Evolutionary conservation across 92 coral and sea anemone species (phyloP).

Genomic region (Bergia sp.): DNA sequence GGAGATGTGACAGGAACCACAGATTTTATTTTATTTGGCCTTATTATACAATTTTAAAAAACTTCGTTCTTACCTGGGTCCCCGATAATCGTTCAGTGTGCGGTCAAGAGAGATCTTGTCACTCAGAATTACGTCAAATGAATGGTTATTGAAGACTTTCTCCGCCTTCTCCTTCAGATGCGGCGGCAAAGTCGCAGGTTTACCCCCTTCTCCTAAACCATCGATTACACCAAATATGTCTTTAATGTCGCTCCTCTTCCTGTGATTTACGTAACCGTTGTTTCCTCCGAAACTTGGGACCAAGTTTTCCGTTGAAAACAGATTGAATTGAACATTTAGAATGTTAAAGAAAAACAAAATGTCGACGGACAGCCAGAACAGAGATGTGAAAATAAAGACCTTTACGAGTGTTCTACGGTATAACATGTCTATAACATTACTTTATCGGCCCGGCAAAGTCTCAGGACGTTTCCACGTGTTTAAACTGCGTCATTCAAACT

Average conservation of each 20-base stretch:
- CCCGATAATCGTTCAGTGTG: slow-evolving; percentile 71
- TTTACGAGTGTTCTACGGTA: slow-evolving; percentile 75
- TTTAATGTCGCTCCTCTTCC: not conserved
- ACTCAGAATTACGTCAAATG: slow-evolving; percentile 83
- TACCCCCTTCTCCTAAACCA: slow-evolving; percentile 83
- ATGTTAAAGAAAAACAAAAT: slow-evolving; percentile 66
- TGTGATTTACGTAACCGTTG: not conserved
- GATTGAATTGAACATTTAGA: slow-evolving; percentile 68
- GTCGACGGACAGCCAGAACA: slow-evolving; percentile 87
- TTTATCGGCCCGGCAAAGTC: not conserved
- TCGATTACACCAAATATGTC: slow-evolving; percentile 54
- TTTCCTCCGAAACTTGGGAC: slow-evolving; percentile 53
- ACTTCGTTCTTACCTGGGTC: slow-evolving; percentile 78
- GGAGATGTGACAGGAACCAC: no score
- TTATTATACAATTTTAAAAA: not conserved
- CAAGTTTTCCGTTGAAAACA: slow-evolving; percentile 67
- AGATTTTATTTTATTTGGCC: no score
- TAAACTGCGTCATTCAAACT: not conserved
- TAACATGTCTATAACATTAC: slow-evolving; percentile 1
- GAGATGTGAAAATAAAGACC: slow-evolving; percentile 75
- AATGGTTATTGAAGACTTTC: slow-evolving; percentile 76
- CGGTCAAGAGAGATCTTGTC: slow-evolving; percentile 81
- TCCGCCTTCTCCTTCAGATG: slow-evolving; percentile 66
- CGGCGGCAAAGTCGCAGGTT: slow-evolving; percentile 70
- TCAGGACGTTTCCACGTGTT: slow-evolving; percentile 2